Conservation (phyloP, 2,797 vertebrate genomes). For the Squalus acanthias region DNA sequence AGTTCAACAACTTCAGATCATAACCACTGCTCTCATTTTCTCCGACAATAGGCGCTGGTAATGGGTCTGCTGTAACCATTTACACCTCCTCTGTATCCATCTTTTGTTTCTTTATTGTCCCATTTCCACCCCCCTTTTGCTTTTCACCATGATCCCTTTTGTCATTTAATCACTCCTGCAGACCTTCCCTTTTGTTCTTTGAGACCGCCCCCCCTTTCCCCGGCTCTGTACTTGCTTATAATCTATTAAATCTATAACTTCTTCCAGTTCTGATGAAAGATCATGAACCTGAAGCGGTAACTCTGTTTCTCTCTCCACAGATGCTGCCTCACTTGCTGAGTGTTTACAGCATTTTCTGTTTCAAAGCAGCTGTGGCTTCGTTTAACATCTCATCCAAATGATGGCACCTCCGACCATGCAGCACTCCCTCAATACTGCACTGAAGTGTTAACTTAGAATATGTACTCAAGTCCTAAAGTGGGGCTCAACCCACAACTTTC, state of each 20-base stretch:
- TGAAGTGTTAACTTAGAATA: background rate
- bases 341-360: background rate
- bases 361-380: background rate
- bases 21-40: too few relatives aligned
- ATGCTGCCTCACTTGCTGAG: background rate
- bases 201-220: background rate
- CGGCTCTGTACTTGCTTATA: background rate
- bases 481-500: background rate
- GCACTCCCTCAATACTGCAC: background rate
- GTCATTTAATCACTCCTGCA: background rate
- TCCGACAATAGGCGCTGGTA: background rate
- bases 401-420: background rate
- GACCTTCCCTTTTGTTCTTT: background rate
- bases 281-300: background rate
- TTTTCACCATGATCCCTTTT: background rate
- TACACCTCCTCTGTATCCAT: background rate
- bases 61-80: background rate
- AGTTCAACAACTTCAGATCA: background rate
- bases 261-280: background rate
- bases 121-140: background rate
- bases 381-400: background rate
- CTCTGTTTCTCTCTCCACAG: background rate
- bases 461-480: background rate
- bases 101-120: background rate
- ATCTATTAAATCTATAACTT: background rate